Evolutionary conservation across 2,888 invertebrate genomes (phyloP).

Genomic region (Tribolium freemani): DNA sequence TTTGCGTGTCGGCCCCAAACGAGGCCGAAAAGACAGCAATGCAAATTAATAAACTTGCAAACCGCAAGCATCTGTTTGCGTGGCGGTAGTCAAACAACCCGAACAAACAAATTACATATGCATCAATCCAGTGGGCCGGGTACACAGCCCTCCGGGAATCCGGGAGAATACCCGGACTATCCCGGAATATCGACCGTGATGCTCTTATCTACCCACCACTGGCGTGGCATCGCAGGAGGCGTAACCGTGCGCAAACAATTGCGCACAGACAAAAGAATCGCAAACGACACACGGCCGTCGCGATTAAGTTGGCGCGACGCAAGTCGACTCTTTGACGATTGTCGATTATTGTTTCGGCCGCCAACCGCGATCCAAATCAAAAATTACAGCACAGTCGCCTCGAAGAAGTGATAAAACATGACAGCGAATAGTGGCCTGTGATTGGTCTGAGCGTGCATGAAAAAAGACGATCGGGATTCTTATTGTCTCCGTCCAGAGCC

Average conservation of each 20-base stretch:
- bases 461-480: constrained; percentile 65
- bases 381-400: constrained; percentile 66
- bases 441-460: constrained; percentile 65
- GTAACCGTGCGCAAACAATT: constrained; percentile 61
- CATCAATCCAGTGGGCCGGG: constrained; percentile 60
- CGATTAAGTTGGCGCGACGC: constrained; percentile 52
- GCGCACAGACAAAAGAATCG: constrained; percentile 59
- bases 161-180: constrained; percentile 62
- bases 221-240: constrained; percentile 63
- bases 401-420: constrained; percentile 69
- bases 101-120: constrained; percentile 63
- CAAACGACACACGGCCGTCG: constrained; percentile 56
- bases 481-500: constrained; percentile 62
- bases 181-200: constrained; percentile 65
- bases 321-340: constrained; percentile 44
- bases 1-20: constrained; percentile 23
- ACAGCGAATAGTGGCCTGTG: constrained; percentile 65
- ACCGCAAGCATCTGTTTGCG: constrained; percentile 57
- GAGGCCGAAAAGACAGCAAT: constrained; percentile 45
- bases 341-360: constrained; percentile 56
- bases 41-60: constrained; percentile 55
- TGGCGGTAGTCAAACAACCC: constrained; percentile 53
- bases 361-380: constrained; percentile 64
- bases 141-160: constrained; percentile 51
- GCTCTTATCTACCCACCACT: constrained; percentile 64